phyloP scores from a whole-genome alignment of 92 coral and sea anemone species.

The Desmophyllum pertusum region DNA sequence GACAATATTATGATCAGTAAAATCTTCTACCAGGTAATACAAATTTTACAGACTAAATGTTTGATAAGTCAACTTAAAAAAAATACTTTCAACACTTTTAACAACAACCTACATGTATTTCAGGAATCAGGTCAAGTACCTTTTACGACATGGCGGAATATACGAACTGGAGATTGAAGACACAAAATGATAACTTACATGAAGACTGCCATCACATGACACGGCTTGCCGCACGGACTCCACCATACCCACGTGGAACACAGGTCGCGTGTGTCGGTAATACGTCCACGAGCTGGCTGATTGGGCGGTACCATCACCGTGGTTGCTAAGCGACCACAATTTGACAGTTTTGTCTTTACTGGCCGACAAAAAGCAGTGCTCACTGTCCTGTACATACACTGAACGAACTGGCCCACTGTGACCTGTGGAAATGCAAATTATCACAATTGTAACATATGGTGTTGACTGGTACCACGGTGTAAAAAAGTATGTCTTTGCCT shows the following conservation, averaged over 20 bases:
- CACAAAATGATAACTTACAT: constrained; percentile 58
- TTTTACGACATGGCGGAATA: neutral
- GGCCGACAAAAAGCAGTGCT: constrained; percentile 92
- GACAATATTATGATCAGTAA: too few species aligned
- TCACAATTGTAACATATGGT: neutral
- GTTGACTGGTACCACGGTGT: too few species aligned
- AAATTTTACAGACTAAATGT: too few species aligned
- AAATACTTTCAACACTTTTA: too few species aligned
- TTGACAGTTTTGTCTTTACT: constrained; percentile 98
- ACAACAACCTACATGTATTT: too few species aligned
- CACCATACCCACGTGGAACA: constrained; percentile 88
- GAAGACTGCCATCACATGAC: constrained; percentile 94
- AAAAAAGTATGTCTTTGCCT: too few species aligned
- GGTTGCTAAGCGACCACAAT: constrained; percentile 98
- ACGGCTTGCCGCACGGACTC: constrained; percentile 90
- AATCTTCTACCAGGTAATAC: too few species aligned
- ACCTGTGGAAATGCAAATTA: constrained; percentile 46
- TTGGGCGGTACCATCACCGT: constrained; percentile 99
- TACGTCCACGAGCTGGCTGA: constrained; percentile 99
- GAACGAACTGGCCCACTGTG: constrained; percentile 95
- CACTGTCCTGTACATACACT: constrained; percentile 92
- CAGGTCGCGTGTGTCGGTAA: constrained; percentile 85
- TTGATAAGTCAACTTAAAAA: too few species aligned
- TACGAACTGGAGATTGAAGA: neutral
- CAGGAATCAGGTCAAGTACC: too few species aligned